These are phyloP conservation scores for Theristus sp. DNA, from an alignment of 2,888 invertebrate species.

Conservation along the genomic window DNA sequence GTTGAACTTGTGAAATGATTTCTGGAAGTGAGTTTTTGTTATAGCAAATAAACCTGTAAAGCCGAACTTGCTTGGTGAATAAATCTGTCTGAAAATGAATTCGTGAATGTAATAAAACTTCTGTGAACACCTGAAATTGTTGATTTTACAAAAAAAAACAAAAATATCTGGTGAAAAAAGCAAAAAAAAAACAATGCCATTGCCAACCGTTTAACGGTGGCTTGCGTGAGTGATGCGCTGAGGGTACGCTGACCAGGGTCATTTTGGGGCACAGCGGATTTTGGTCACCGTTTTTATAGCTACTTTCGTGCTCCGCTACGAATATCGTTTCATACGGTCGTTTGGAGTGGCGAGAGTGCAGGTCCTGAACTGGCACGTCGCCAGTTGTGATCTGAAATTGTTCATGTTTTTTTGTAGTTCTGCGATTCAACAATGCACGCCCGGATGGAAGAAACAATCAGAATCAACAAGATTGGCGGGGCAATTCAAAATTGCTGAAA, in stretches of 20 bases:
- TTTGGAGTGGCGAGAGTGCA: conserved; percentile 44
- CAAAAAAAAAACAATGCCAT: not conserved
- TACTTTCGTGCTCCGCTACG: conserved; percentile 34
- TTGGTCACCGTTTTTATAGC: conserved; percentile 25
- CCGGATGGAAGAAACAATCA: no score
- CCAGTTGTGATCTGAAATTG: conserved; percentile 19
- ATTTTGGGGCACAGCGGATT: conserved; percentile 33
- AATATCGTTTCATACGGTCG: conserved; percentile 68
- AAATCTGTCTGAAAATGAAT: conserved; percentile 6
- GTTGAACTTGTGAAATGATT: no score
- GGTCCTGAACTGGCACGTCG: conserved; percentile 48
- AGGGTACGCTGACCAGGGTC: conserved; percentile 70
- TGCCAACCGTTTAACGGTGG: conserved; percentile 54
- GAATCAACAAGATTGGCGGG: no score
- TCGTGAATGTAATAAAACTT: no score
- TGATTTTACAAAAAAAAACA: not conserved
- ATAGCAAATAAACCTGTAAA: no score
- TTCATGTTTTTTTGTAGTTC: no score
- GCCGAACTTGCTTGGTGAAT: no score
- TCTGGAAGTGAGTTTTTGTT: no score
- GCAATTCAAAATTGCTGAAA: no score
- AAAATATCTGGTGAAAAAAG: no score
- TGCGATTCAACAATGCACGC: no score
- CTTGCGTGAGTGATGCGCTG: conserved; percentile 79
- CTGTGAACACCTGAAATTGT: not conserved